Base-by-base conservation (phyloP, 2,888 invertebrate genomes). In the Lysandra bellargus region DNA sequence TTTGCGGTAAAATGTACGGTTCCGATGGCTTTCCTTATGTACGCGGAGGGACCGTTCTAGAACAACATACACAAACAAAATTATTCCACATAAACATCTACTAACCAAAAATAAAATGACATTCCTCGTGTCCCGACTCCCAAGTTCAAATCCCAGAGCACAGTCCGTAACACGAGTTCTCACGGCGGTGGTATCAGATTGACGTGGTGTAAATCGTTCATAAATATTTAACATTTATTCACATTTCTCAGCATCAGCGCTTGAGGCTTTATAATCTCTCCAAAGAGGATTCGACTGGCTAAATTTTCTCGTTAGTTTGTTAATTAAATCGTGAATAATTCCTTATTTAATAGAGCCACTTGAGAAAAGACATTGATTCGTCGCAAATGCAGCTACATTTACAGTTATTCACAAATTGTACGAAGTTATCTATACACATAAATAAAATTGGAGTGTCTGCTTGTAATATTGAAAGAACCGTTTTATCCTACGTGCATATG, bases 91-190 rank as follows among this genome's bases (percentile, higher is more conserved):
- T 49, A 49, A 49, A 49, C 9, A 9, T 49, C 9, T 49, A 49
- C 9, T 0, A 49, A 49, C 9, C 2, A 12, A 49, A 49, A 49
- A 49, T 49, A 12, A 17, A 23, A 61, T 33, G 14, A 69, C 5
- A 69, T 69, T 69, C 69, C 69, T 14, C 14, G 69, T 5, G 33
- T 33, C 14, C 33, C 69, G 1, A 33, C 5, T 69, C 17, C 17
- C 69, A 37, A 14, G 14, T 69, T 69, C 33, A 69, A 69, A 69
- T 64, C 12, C 64, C 30, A 69, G 33, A 69, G 64, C 12, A 64
- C 64, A 30, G 69, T 69, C 33, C 69, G 33, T 88, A 87, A 86
- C 88, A 86, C 83, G 86, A 86, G 85, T 88, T 88, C 88, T 88
- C 88, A 86, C 81, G 81, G 81, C 33, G 30, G 30, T 12, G 33